A percentile compares a stretch with the other conserved stretches of the same genome.
Conservation (phyloP, 2,888 invertebrate species). For the Oegoconia quadripuncta region DNA sequence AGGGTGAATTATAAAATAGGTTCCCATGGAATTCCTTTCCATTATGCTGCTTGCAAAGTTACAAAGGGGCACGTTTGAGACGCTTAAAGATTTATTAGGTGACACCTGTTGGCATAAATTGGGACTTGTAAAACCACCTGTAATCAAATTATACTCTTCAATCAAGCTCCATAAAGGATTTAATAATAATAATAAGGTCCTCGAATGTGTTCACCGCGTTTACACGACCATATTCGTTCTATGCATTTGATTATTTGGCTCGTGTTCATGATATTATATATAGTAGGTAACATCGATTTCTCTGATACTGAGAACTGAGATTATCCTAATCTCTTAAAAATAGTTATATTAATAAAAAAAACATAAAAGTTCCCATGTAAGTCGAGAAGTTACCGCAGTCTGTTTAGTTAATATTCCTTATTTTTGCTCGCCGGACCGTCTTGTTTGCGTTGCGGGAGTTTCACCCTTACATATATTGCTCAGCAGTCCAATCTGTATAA, state of each 20-base stretch:
- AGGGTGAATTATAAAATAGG: too few relatives aligned
- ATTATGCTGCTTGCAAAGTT: too few relatives aligned
- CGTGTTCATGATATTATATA: constrained; percentile 26
- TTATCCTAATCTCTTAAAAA: too few relatives aligned
- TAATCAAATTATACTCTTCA: too few relatives aligned
- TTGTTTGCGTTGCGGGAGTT: background rate
- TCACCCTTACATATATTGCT: background rate
- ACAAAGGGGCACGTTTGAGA: too few relatives aligned
- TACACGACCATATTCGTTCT: too few relatives aligned
- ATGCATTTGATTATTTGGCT: constrained; percentile 26
- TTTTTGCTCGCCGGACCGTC: background rate
- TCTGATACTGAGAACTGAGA: background rate
- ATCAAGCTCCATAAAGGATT: too few relatives aligned
- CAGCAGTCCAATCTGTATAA: background rate
- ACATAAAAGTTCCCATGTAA: background rate
- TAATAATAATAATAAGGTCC: too few relatives aligned
- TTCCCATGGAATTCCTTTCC: too few relatives aligned
- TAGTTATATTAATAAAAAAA: too few relatives aligned
- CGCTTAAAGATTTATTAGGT: constrained; percentile 1
- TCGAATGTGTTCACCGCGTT: too few relatives aligned
- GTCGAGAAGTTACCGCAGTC: background rate
- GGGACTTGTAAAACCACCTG: background rate
- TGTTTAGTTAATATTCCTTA: background rate
- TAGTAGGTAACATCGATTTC: constrained; percentile 15
- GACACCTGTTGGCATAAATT: constrained; percentile 7